Percentiles rank a stretch among this genome's conserved stretches.
Evolutionary conservation across 2,113 vertebrate species (phyloP).

Genomic region (Gobius niger): DNA sequence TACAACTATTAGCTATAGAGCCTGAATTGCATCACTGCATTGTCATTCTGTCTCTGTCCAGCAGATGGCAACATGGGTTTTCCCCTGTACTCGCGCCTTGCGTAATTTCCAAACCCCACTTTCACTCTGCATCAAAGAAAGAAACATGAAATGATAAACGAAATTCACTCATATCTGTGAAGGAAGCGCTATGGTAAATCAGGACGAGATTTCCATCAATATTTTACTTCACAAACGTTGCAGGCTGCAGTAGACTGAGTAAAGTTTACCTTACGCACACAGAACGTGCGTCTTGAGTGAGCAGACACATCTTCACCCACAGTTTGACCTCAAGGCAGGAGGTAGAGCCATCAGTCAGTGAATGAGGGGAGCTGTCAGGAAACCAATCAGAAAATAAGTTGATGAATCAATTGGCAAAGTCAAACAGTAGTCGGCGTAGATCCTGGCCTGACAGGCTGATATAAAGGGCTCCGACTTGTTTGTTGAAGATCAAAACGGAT

Average conservation of each 20-base stretch:
- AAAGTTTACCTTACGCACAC: conserved; percentile 61
- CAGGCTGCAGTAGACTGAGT: conserved; percentile 33
- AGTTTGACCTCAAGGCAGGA: conserved; percentile 63
- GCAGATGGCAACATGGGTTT: conserved; percentile 61
- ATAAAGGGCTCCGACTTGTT: conserved; percentile 51
- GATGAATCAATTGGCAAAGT: conserved; percentile 59
- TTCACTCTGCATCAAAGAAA: conserved; percentile 23
- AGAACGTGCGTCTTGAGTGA: conserved; percentile 45
- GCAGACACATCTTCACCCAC: conserved; percentile 60
- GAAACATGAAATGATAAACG: conserved; percentile 52
- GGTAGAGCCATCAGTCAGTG: conserved; percentile 52
- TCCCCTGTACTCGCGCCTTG: conserved; percentile 32
- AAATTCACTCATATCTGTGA: conserved; percentile 43
- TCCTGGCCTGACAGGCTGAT: conserved; percentile 43
- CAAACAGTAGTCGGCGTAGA: conserved; percentile 39
- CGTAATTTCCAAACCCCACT: conserved; percentile 18
- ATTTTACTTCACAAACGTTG: conserved; percentile 39
- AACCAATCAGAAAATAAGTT: conserved; percentile 60
- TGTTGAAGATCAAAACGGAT: conserved; percentile 53
- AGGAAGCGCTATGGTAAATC: conserved; percentile 52
- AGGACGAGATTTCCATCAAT: conserved; percentile 42
- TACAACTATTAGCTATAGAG: background rate
- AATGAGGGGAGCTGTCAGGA: conserved; percentile 50
- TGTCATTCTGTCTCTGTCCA: conserved; percentile 33
- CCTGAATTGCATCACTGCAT: background rate